Percentiles rank a stretch among this genome's conserved stretches.
These are phyloP conservation scores for Zenarchopterus dispar DNA, from an alignment of 2,797 vertebrate genomes.

Conservation along the genomic window DNA sequence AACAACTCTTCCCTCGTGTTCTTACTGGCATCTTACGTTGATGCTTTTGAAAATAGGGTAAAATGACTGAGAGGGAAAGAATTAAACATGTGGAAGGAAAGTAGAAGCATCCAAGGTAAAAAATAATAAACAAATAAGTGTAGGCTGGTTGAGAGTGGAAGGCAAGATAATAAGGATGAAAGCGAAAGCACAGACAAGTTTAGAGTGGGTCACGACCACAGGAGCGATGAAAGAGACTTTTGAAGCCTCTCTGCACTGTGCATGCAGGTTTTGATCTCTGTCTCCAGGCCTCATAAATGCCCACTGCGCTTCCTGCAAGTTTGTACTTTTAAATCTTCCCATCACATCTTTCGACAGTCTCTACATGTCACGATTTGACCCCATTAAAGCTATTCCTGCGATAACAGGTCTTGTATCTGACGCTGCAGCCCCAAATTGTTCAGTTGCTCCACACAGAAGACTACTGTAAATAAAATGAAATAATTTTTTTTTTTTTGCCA, in stretches of 20 bases:
- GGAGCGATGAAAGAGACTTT: constrained; percentile 60
- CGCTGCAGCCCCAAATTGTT: no score
- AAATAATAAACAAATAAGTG: constrained; percentile 4
- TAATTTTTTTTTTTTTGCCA: no score
- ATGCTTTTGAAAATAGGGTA: constrained; percentile 4
- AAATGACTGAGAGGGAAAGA: constrained; percentile 10
- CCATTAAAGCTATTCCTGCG: constrained; percentile 35
- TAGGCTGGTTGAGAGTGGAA: constrained; percentile 16
- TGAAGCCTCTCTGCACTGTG: constrained; percentile 32
- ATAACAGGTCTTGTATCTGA: no score
- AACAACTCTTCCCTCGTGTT: no score
- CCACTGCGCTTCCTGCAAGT: constrained; percentile 41
- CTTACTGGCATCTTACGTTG: neutral
- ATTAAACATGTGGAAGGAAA: constrained; percentile 16
- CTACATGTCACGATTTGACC: constrained; percentile 47
- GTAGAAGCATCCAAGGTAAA: neutral
- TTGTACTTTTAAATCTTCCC: constrained; percentile 47
- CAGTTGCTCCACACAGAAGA: no score
- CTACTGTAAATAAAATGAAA: no score
- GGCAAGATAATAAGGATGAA: constrained; percentile 30
- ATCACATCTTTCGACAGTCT: constrained; percentile 51
- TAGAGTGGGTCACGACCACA: constrained; percentile 38
- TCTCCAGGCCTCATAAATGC: constrained; percentile 36
- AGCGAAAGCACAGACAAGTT: constrained; percentile 30
- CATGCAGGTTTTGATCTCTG: constrained; percentile 57